phyloP scores from a whole-genome alignment of 2,888 invertebrate genomes.

The Lathronympha strigana region DNA sequence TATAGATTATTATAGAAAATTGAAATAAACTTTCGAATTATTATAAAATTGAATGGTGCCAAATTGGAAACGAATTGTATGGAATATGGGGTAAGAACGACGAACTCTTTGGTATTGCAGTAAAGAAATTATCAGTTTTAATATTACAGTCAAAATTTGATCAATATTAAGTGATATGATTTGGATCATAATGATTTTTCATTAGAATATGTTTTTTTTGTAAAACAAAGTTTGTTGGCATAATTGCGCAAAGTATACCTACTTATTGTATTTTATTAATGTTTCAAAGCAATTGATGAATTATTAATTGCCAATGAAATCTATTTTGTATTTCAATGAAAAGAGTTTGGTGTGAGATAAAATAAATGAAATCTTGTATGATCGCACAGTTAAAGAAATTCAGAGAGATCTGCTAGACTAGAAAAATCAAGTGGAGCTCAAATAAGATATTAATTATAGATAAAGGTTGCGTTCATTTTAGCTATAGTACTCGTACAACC shows the following conservation, averaged over 20 bases:
- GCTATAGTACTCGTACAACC: background rate
- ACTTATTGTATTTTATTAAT: too few species aligned
- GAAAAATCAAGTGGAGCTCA: slow-evolving; percentile 36
- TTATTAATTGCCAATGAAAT: too few species aligned
- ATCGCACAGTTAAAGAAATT: background rate
- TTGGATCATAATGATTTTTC: too few species aligned
- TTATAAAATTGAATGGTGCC: slow-evolving; percentile 57
- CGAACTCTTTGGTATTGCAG: too few species aligned
- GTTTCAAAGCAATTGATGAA: too few species aligned
- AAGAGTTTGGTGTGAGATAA: background rate
- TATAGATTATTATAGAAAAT: slow-evolving; percentile 24
- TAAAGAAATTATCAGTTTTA: too few species aligned
- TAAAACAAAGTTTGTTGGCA: too few species aligned
- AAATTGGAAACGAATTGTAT: slow-evolving; percentile 56
- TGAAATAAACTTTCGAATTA: slow-evolving; percentile 32
- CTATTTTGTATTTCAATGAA: background rate
- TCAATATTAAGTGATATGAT: too few species aligned
- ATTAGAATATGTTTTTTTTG: too few species aligned
- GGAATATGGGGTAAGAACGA: slow-evolving; percentile 41
- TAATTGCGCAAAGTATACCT: too few species aligned
- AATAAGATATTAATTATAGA: slow-evolving; percentile 39
- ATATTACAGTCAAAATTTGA: too few species aligned
- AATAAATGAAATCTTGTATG: background rate
- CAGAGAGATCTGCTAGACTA: slow-evolving; percentile 1
- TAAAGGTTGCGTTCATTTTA: slow-evolving; percentile 29